Evolutionary conservation across 1,140 invertebrate species (phyloP).

Genomic region (Spodoptera litura): DNA sequence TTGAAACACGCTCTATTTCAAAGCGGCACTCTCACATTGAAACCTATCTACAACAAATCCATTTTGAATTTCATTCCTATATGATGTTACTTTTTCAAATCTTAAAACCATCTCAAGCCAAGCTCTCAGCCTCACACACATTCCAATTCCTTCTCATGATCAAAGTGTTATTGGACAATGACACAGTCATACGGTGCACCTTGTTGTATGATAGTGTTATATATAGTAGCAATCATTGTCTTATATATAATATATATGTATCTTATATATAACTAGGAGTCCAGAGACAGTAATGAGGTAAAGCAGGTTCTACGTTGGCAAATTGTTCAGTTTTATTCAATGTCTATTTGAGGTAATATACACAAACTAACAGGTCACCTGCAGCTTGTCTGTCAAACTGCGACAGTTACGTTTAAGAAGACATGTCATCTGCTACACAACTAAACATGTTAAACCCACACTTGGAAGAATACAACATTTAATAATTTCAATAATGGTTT

Average conservation of each 20-base stretch:
- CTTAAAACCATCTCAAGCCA: constrained; percentile 10
- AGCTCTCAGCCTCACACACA: constrained; percentile 2
- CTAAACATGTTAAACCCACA: constrained; percentile 29
- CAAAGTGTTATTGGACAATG: background rate
- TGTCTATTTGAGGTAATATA: constrained; percentile 11
- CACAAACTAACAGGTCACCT: constrained; percentile 26
- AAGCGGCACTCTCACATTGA: constrained; percentile 1
- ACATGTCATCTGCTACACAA: constrained; percentile 4
- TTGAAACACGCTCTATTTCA: constrained; percentile 25
- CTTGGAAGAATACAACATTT: constrained; percentile 78
- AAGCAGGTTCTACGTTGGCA: constrained; percentile 37
- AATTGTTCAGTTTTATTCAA: constrained; percentile 27
- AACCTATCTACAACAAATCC: constrained; percentile 45
- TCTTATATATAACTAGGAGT: constrained; percentile 17
- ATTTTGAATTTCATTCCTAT: constrained; percentile 23
- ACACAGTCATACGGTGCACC: constrained; percentile 45
- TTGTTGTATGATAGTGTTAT: background rate
- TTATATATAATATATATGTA: too few species aligned
- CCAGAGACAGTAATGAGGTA: constrained; percentile 21
- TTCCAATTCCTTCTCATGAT: constrained; percentile 37
- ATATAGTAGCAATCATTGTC: too few species aligned
- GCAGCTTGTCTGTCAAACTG: constrained; percentile 16
- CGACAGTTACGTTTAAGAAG: background rate
- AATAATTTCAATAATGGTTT: constrained; percentile 85
- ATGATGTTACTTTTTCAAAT: background rate